These are phyloP conservation scores for Ptychoptera contaminata DNA, from an alignment of 2,888 invertebrate genomes.

Conservation along the genomic window DNA sequence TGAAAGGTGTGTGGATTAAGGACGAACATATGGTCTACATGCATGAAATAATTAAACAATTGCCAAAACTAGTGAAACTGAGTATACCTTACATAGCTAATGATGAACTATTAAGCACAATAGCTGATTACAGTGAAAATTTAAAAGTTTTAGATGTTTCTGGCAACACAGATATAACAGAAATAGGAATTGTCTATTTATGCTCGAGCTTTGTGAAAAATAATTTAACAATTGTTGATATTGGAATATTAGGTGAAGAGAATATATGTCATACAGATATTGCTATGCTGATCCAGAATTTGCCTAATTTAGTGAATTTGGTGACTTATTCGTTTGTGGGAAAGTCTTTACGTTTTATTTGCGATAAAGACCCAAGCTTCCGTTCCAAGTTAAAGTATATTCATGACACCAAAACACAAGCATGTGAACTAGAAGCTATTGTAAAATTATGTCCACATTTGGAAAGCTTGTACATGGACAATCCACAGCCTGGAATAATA, in stretches of 20 bases:
- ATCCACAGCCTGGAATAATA: constrained; percentile 40
- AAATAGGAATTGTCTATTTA: constrained; percentile 43
- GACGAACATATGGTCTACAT: constrained; percentile 48
- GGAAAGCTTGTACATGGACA: constrained; percentile 48
- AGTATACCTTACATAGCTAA: constrained; percentile 56
- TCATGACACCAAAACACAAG: constrained; percentile 46
- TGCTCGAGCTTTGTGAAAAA: constrained; percentile 37
- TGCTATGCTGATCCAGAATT: constrained; percentile 42
- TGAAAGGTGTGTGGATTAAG: constrained; percentile 59
- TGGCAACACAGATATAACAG: constrained; percentile 52
- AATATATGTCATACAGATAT: constrained; percentile 49
- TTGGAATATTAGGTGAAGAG: constrained; percentile 54
- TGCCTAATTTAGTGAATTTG: constrained; percentile 46
- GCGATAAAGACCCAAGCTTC: constrained; percentile 36
- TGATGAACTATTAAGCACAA: constrained; percentile 46
- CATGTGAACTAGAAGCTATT: constrained; percentile 42
- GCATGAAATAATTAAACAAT: constrained; percentile 41
- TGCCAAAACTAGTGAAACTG: constrained; percentile 41
- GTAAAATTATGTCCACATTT: constrained; percentile 42
- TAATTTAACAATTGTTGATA: constrained; percentile 43
- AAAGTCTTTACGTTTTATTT: constrained; percentile 40
- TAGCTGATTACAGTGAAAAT: constrained; percentile 37
- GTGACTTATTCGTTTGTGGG: constrained; percentile 55
- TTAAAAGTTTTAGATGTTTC: constrained; percentile 48
- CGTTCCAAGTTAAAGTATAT: constrained; percentile 49